Evolutionary conservation across 2,888 invertebrate genomes (phyloP), one percentile per base, ranked within the genome.

Genomic region (Mantis religiosa): DNA sequence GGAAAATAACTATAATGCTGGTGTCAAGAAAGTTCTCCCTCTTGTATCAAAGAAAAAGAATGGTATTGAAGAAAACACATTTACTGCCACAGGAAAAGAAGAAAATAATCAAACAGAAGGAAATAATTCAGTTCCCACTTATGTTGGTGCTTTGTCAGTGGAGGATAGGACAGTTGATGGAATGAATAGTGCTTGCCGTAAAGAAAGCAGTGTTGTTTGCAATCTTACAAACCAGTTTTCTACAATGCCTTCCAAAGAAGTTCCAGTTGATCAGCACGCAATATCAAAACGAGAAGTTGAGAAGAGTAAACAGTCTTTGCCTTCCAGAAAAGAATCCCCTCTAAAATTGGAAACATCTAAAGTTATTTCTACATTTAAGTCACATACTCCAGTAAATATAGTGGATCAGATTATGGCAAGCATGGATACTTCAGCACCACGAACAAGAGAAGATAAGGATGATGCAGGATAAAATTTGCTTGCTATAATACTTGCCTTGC

Each of bases 361-460:
- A 82, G 30, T 88, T 15, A 82, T 86, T 83, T 83, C 85, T 28
- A 87, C 88, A 83, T 86, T 85, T 27, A 87, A 88, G 28, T 28
- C 83, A 6, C 85, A 88, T 28, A 83, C 85, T 84, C 84, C 90
- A 47, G 90, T 89, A 47, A 90, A 89, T 85, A 88, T 90, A 85
- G 54, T 90, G 25, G 90, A 90, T 84, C 87, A 90, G 28, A 90
- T 90, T 14, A 90, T 90, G 88, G 90, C 90, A 84, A 90, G 89
- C 85, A 90, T 90, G 90, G 89, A 90, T 82, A 89, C 88, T 82
- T 85, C 88, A 28, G 89, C 87, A 28, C 83, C 88, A 3, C 90
- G 88, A 88, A 83, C 84, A 27, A 90, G 88, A 84, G 90, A 90
- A 82, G 90, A 90, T 8, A 88, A 83, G 81, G 88, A 90, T 86